Conservation (phyloP, 2,888 invertebrate genomes). For the Cancer borealis region DNA sequence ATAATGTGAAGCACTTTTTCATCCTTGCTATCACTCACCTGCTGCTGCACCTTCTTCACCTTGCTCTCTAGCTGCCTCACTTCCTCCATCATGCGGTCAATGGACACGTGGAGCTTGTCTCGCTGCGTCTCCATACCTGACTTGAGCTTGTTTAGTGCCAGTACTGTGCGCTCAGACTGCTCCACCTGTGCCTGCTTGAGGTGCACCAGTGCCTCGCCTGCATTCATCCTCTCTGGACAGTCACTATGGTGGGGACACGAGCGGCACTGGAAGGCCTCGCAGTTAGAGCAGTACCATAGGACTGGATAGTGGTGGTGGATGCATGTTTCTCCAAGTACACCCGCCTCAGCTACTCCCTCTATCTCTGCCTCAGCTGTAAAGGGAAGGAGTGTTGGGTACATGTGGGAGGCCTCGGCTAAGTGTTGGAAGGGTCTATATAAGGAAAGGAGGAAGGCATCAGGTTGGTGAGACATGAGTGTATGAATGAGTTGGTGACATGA, state of each 20-base stretch:
- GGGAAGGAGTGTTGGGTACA: background rate
- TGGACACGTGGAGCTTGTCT: conserved; percentile 2
- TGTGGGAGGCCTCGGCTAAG: background rate
- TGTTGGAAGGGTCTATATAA: background rate
- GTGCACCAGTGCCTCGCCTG: background rate
- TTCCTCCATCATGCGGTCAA: conserved; percentile 1
- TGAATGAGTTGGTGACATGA: too few species aligned
- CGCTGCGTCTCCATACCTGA: background rate
- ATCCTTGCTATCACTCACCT: background rate
- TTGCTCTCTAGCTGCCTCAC: background rate
- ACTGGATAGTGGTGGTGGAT: conserved; percentile 24
- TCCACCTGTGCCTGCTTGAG: conserved; percentile 38
- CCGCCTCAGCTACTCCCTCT: background rate
- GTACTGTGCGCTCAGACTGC: background rate
- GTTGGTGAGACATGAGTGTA: too few species aligned
- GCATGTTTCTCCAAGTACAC: background rate
- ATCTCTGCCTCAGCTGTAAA: conserved; percentile 30
- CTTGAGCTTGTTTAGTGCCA: background rate
- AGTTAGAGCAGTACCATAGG: background rate
- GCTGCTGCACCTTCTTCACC: background rate
- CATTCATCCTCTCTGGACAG: background rate
- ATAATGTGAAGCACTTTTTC: background rate
- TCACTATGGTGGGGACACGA: background rate
- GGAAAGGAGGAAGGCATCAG: background rate
- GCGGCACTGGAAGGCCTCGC: conserved; percentile 21